These are phyloP conservation scores for Gila orcuttii DNA, from an alignment of 2,113 vertebrate genomes.

Conservation along the genomic window DNA sequence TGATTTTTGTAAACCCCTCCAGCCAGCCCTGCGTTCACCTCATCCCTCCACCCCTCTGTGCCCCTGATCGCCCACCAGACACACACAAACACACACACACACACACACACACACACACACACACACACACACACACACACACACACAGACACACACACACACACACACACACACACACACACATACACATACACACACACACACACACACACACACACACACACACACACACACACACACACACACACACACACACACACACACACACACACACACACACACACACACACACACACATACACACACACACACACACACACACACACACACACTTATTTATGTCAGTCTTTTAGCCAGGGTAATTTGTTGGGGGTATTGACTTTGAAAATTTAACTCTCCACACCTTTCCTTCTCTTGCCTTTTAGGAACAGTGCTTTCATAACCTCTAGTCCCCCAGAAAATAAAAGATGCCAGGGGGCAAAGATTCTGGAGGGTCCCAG, in stretches of 20 bases:
- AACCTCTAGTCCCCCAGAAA: neutral
- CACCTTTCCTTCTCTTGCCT: conserved; percentile 66
- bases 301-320: conserved; percentile 53
- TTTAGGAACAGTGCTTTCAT: conserved; percentile 61
- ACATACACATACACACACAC: conserved; percentile 50
- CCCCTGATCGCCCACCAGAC: conserved; percentile 46
- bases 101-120: conserved; percentile 52
- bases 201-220: conserved; percentile 37
- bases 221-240: conserved; percentile 56
- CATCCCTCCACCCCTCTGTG: conserved; percentile 55
- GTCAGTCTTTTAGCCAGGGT: conserved; percentile 87
- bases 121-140: conserved; percentile 35
- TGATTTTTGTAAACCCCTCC: conserved; percentile 70
- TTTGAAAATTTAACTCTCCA: conserved; percentile 85
- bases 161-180: conserved; percentile 35
- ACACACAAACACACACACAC: conserved; percentile 46
- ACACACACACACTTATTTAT: conserved; percentile 66
- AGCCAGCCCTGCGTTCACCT: conserved; percentile 28
- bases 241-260: conserved; percentile 30
- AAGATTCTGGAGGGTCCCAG: conserved; percentile 82
- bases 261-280: conserved; percentile 52
- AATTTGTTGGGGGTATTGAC: conserved; percentile 95
- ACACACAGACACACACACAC: conserved; percentile 49
- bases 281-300: conserved; percentile 30
- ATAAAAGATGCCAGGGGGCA: conserved; percentile 63